These are phyloP conservation scores for Xestia sexstrigata DNA, from an alignment of 2,888 invertebrate species.

Conservation along the genomic window DNA sequence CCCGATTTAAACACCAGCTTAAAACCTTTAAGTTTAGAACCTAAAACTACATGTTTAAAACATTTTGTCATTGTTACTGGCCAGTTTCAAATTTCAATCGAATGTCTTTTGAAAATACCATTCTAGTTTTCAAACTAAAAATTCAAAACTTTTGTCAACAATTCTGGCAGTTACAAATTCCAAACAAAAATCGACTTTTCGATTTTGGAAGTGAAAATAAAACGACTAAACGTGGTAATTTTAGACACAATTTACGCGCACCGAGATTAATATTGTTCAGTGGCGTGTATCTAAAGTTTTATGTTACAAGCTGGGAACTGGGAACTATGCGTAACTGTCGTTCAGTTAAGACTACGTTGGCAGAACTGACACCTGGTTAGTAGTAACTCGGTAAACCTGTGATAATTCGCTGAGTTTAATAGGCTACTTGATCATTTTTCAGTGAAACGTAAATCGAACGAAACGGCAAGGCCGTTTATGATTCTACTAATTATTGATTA, in stretches of 20 bases:
- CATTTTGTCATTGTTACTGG: background rate
- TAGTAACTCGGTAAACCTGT: constrained; percentile 37
- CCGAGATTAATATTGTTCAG: constrained; percentile 68
- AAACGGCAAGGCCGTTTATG: background rate
- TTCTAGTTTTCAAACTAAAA: background rate
- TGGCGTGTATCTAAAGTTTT: constrained; percentile 75
- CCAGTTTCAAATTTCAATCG: background rate
- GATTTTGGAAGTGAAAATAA: constrained; percentile 29
- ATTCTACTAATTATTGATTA: background rate
- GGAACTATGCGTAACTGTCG: constrained; percentile 68
- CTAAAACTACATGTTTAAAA: too few species aligned
- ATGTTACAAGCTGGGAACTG: constrained; percentile 75
- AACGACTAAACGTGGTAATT: constrained; percentile 63
- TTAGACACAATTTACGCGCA: constrained; percentile 59
- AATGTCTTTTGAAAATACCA: background rate
- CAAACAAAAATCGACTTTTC: constrained; percentile 2
- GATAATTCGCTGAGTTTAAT: constrained; percentile 28
- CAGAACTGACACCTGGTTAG: constrained; percentile 58
- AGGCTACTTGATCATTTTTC: background rate
- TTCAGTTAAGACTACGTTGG: constrained; percentile 48
- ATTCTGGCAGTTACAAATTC: background rate
- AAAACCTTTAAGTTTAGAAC: too few species aligned
- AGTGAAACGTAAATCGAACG: background rate
- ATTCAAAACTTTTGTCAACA: background rate
- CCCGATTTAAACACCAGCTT: too few species aligned